Base-by-base conservation (phyloP, 2,888 invertebrate genomes). In the Amblyjoppa proteus region DNA sequence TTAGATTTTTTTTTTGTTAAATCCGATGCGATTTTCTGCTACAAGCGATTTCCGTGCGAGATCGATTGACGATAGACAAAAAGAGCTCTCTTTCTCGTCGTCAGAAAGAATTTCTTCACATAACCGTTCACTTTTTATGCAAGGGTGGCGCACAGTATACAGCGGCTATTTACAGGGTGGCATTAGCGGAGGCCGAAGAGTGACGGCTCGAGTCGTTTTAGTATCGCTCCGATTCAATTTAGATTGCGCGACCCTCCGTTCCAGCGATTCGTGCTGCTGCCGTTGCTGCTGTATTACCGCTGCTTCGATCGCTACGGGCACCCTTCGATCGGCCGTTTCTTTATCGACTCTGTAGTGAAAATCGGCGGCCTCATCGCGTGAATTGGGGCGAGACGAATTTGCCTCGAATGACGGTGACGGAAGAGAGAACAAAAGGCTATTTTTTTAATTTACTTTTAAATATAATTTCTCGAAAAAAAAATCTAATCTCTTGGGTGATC, bases 191-290 rank as follows among this genome's bases (percentile, higher is more conserved):
- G 75, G 71, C 31, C 78, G 80, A 49, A 28, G 82, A 82, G 80
- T 82, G 85, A 85, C 85, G 79, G 82, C 76, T 76, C 71, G 79
- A 77, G 82, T 84, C 87, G 83, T 81, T 84, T 81, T 74, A 75
- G 84, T 85, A 87, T 88, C 87, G 82, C 77, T 84, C 84, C 87
- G 88, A 88, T 88, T 88, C 88, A 86, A 88, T 88, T 88, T 86
- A 88, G 88, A 88, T 88, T 87, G 84, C 80, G 87, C 87, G 75
- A 82, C 81, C 87, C 84, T 85, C 79, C 79, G 79, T 80, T 83
- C 68, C 71, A 79, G 76, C 71, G 79, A 85, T 61, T 80, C 79
- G 82, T 75, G 66, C 31, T 53, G 66, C 75, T 68, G 20, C 69
- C 80, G 53, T 61, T 51, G 58, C 51, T 51, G n/a, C 41, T 64